These are phyloP conservation scores for Heptranchias perlo DNA, from an alignment of 2,113 vertebrate genomes.

Conservation along the genomic window DNA sequence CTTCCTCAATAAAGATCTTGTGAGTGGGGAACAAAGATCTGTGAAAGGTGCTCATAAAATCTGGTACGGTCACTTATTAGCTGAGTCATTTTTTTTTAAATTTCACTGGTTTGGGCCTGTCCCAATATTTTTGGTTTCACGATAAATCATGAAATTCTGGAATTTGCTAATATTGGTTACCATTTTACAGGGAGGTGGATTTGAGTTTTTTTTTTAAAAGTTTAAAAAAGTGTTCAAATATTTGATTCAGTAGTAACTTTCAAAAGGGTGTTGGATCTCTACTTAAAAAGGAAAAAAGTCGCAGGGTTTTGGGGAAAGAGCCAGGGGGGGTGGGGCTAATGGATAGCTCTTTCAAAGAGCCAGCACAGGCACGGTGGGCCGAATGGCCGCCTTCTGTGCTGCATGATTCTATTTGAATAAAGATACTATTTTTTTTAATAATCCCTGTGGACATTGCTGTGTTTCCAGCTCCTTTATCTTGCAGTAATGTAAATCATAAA, in stretches of 20 bases:
- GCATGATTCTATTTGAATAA: neutral
- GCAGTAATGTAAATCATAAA: neutral
- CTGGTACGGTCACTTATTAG: neutral
- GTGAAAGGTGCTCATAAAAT: neutral
- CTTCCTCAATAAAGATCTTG: neutral
- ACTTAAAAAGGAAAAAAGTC: neutral
- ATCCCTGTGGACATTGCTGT: neutral
- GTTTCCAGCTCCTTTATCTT: neutral
- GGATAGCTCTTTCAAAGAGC: neutral
- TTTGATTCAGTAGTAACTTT: neutral
- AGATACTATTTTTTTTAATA: neutral
- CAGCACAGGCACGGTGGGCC: neutral
- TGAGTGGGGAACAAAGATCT: neutral
- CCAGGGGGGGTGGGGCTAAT: neutral
- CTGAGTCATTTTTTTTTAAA: neutral
- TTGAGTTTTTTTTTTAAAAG: too few relatives aligned
- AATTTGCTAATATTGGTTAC: neutral
- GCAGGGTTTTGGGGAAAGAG: neutral
- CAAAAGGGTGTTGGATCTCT: neutral
- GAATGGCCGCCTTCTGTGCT: neutral
- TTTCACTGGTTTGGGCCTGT: neutral
- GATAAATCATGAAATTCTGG: neutral
- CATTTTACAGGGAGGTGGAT: neutral
- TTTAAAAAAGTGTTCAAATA: neutral
- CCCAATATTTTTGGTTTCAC: neutral